Evolutionary conservation across 2,113 vertebrate genomes (phyloP), one percentile per base, ranked within the genome.

Genomic region (Hydropotes inermis): DNA sequence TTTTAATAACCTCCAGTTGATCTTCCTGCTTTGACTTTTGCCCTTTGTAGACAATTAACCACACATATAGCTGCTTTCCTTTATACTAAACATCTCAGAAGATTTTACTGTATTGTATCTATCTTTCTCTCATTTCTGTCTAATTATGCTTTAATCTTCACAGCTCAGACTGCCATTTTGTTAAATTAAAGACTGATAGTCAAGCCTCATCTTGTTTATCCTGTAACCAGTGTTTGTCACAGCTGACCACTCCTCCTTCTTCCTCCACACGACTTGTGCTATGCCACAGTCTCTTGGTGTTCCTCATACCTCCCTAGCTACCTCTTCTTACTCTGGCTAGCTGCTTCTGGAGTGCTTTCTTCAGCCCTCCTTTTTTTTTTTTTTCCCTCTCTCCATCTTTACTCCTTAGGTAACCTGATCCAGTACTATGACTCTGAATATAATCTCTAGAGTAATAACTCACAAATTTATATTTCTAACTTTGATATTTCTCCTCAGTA

Each of bases 1-100:
- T 91, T 79, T 85, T 58, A 76, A 52, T 28, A 87, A 64, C 14
- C 76, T 70, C 45, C 36, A 55, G 28, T 33, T 61, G 27, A 13
- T 85, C 93, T 96, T 94, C 12, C 52, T 94, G 36, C 52, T 85
- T 90, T 13, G 60, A 9, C 54, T 81, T 55, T 95, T 96, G 64
- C 52, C 33, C 57, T 28, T 57, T 47, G 5, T 47, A 52, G 84
- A 43, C 57, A 58, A 58, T 54, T 76, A 45, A n/a, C 45, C 28
- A 76, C 17, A 39, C 14, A 64, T 16, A 39, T 11, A 85, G 19
- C 50, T 79, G 7, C 36, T 90, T 8, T 10, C 13, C 23, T 83
- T 87, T 84, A 7, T 64, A 43, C 14, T 39, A 74, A 81, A 61
- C 23, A 47, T 90, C 92, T 67, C 45, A 15, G 23, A 81, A 52